A percentile compares a stretch with the other conserved stretches of the same genome.
Conservation (phyloP, 2,888 invertebrate species). For the Coleophora deauratella region DNA sequence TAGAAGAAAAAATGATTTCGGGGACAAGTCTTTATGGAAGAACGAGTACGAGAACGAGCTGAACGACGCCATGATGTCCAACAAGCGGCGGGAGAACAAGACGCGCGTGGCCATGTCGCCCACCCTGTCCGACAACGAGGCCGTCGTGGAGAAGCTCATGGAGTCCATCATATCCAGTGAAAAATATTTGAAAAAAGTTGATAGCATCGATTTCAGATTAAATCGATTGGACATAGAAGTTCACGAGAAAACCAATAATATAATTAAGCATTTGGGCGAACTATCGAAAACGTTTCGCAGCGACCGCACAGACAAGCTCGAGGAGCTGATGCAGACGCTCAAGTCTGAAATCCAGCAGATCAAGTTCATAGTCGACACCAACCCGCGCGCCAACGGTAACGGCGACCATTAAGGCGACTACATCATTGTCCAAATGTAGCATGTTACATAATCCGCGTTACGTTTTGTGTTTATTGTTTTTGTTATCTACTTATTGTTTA, state of each 20-base stretch:
- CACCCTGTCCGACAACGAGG: conserved; percentile 39
- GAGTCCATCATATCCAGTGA: conserved; percentile 58
- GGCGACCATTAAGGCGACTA: conserved; percentile 20
- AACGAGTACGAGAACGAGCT: conserved; percentile 60
- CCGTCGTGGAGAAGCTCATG: conserved; percentile 53
- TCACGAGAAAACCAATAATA: conserved; percentile 56
- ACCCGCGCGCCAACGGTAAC: conserved; percentile 11
- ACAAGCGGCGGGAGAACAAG: conserved; percentile 35
- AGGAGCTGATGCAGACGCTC: conserved; percentile 29
- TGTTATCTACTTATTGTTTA: too few species aligned
- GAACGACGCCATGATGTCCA: conserved; percentile 45
- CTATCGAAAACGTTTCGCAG: conserved; percentile 1
- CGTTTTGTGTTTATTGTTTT: too few species aligned
- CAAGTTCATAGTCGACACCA: conserved; percentile 35
- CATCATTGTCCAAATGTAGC: too few species aligned
- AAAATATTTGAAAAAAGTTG: conserved; percentile 62
- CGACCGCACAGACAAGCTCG: conserved; percentile 23
- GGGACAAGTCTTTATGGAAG: conserved; percentile 51
- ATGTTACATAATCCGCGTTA: too few species aligned
- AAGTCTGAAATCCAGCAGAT: conserved; percentile 37
- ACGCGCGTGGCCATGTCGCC: conserved; percentile 37
- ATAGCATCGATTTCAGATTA: conserved; percentile 55
- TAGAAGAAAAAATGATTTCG: conserved; percentile 32
- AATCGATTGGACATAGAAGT: conserved; percentile 61
- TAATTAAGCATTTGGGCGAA: conserved; percentile 38